phyloP scores from a whole-genome alignment of 1,140 invertebrate genomes.

The Mesaphorura yosii region DNA sequence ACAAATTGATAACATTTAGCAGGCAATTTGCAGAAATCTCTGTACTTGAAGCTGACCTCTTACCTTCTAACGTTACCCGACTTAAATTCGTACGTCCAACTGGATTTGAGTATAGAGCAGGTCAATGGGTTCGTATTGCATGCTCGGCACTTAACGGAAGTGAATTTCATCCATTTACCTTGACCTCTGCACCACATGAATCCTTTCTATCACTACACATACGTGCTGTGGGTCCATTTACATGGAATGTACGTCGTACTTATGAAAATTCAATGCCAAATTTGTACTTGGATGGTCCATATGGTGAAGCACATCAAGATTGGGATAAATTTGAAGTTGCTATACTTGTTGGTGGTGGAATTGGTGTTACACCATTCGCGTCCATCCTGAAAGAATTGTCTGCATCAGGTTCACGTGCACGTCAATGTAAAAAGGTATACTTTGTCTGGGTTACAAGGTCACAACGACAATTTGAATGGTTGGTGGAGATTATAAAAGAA shows the following conservation, averaged over 20 bases:
- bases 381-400: slow-evolving; percentile 46
- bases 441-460: slow-evolving; percentile 48
- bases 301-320: slow-evolving; percentile 45
- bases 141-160: slow-evolving; percentile 39
- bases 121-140: slow-evolving; percentile 48
- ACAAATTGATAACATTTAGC: no score
- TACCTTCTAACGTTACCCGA: no score
- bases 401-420: neutral
- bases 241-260: slow-evolving; percentile 41
- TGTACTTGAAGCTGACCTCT: slow-evolving; percentile 41
- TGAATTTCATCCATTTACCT: slow-evolving; percentile 49
- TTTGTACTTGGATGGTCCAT: slow-evolving; percentile 46
- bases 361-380: slow-evolving; percentile 47
- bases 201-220: slow-evolving; percentile 42
- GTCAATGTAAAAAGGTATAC: slow-evolving; percentile 34
- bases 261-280: slow-evolving; percentile 38
- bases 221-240: slow-evolving; percentile 47
- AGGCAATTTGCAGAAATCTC: slow-evolving; percentile 46
- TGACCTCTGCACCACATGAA: slow-evolving; percentile 48
- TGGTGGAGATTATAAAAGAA: slow-evolving; percentile 45
- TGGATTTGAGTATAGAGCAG: slow-evolving; percentile 47
- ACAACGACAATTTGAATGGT: slow-evolving; percentile 50
- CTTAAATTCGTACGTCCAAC: slow-evolving; percentile 42
- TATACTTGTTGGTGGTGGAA: slow-evolving; percentile 47
- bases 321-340: slow-evolving; percentile 46